Percentiles rank a stretch among this genome's conserved stretches.
Conservation (phyloP, 1,140 invertebrate genomes). For the Drosophila bifasciata region DNA sequence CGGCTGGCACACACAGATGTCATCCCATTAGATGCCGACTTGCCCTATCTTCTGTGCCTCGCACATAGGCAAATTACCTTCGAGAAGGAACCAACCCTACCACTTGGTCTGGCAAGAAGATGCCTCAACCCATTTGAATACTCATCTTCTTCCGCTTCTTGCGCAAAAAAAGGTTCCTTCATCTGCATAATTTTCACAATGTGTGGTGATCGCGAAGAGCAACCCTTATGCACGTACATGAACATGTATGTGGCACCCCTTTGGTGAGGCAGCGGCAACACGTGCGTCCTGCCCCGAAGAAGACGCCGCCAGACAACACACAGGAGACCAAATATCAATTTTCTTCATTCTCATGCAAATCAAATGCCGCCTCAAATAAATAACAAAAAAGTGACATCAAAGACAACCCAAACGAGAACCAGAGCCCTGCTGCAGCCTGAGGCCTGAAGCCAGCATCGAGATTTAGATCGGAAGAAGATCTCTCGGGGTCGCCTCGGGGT, state of each 20-base stretch:
- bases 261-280: conserved; percentile 43
- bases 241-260: conserved; percentile 42
- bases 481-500: conserved; percentile 33
- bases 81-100: conserved; percentile 52
- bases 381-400: conserved; percentile 78
- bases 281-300: conserved; percentile 65
- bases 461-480: conserved; percentile 38
- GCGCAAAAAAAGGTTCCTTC: conserved; percentile 61
- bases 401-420: conserved; percentile 8
- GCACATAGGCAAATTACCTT: conserved; percentile 74
- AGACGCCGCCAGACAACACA: conserved; percentile 63
- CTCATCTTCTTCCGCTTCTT: conserved; percentile 65
- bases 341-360: conserved; percentile 81
- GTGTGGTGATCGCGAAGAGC: conserved; percentile 48
- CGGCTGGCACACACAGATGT: conserved; percentile 60
- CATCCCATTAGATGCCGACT: conserved; percentile 69
- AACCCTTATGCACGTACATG: conserved; percentile 46
- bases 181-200: conserved; percentile 83
- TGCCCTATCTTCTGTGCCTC: conserved; percentile 54
- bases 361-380: conserved; percentile 79
- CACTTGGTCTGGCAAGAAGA: conserved; percentile 36
- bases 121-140: conserved; percentile 76
- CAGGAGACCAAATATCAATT: conserved; percentile 79
- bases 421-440: conserved; percentile 13
- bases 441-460: conserved; percentile 19